phyloP scores from a whole-genome alignment of 2,888 invertebrate species.

The Campopleginae sp. region DNA sequence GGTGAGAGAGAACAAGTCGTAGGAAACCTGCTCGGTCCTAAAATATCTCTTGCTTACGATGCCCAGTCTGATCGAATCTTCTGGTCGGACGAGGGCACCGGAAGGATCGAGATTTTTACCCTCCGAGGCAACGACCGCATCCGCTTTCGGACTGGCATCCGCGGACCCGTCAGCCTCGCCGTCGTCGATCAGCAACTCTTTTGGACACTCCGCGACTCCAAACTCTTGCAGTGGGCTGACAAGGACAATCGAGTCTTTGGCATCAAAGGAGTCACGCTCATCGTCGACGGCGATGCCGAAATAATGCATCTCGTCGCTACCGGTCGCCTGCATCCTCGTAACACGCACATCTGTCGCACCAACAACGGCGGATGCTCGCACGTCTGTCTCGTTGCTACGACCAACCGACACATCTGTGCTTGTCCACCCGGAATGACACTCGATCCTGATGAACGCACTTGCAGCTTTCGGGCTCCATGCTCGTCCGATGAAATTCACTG shows the following conservation, averaged over 20 bases:
- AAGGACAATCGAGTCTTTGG: slow-evolving; percentile 82
- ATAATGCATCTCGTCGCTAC: slow-evolving; percentile 85
- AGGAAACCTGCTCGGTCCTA: slow-evolving; percentile 85
- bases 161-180: slow-evolving; percentile 86
- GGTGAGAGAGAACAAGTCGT: slow-evolving; percentile 83
- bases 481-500: slow-evolving; percentile 84
- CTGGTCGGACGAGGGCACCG: slow-evolving; percentile 89
- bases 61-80: slow-evolving; percentile 86
- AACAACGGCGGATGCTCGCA: slow-evolving; percentile 90
- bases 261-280: slow-evolving; percentile 82
- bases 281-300: slow-evolving; percentile 77
- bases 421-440: slow-evolving; percentile 90
- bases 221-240: slow-evolving; percentile 87
- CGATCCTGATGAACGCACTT: slow-evolving; percentile 85
- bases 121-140: slow-evolving; percentile 86
- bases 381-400: slow-evolving; percentile 87
- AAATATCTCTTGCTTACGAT: slow-evolving; percentile 86
- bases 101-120: slow-evolving; percentile 88
- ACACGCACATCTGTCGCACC: slow-evolving; percentile 86
- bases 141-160: slow-evolving; percentile 80
- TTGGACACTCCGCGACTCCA: slow-evolving; percentile 88
- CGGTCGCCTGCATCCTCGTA: slow-evolving; percentile 78
- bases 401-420: slow-evolving; percentile 81
- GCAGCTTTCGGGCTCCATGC: slow-evolving; percentile 84
- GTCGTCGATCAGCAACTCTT: slow-evolving; percentile 88